phyloP scores from a whole-genome alignment of 2,888 invertebrate species.

The Galeopsomyia nigrocyanea region DNA sequence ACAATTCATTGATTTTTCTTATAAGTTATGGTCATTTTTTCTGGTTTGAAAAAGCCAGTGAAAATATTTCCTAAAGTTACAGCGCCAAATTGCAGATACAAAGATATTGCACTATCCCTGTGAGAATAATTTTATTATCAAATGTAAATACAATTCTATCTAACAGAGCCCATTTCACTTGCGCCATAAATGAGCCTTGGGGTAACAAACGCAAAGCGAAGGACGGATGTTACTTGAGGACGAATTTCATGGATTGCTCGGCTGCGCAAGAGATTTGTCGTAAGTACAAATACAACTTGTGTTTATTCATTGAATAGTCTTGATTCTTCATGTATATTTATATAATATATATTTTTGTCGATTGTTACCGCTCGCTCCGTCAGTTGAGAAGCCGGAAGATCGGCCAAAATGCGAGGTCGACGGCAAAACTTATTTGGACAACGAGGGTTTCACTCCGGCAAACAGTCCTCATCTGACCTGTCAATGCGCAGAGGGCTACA shows the following conservation, averaged over 20 bases:
- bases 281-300: slow-evolving; percentile 50
- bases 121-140: slow-evolving; percentile 35
- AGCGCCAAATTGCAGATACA: too few relatives aligned
- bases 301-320: background rate
- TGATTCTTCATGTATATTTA: too few relatives aligned
- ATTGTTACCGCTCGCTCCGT: slow-evolving; percentile 1
- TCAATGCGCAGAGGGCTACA: slow-evolving; percentile 52
- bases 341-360: too few relatives aligned
- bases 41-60: too few relatives aligned
- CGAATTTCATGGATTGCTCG: slow-evolving; percentile 49
- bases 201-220: slow-evolving; percentile 45
- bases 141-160: background rate
- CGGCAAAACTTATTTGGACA: slow-evolving; percentile 56
- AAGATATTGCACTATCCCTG: too few relatives aligned
- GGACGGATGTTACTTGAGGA: slow-evolving; percentile 50
- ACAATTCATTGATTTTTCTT: too few relatives aligned
- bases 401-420: slow-evolving; percentile 55
- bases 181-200: slow-evolving; percentile 54
- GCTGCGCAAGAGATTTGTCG: slow-evolving; percentile 53
- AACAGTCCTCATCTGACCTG: slow-evolving; percentile 52
- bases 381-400: slow-evolving; percentile 52
- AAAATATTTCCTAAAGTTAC: too few relatives aligned
- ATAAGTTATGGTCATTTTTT: too few relatives aligned
- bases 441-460: slow-evolving; percentile 52
- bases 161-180: slow-evolving; percentile 53